Evolutionary conservation across 2,113 vertebrate species (phyloP).

Genomic region (Thamnophis sirtalis): DNA sequence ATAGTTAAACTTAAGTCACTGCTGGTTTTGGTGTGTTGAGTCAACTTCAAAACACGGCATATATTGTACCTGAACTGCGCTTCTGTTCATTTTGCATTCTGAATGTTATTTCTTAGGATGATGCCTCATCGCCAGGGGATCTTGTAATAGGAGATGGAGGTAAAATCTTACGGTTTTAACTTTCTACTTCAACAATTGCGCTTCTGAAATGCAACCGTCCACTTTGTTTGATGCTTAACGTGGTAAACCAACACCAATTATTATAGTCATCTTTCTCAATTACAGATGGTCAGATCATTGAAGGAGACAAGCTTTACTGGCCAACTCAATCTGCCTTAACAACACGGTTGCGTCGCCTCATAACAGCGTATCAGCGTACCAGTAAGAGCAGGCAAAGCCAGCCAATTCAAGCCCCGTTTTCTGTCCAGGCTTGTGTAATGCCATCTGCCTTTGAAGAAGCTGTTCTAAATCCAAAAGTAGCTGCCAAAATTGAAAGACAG

Average conservation of each 20-base stretch:
- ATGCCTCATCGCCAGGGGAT: constrained; percentile 94
- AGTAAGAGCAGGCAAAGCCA: constrained; percentile 91
- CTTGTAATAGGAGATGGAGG: constrained; percentile 89
- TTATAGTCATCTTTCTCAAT: constrained; percentile 27
- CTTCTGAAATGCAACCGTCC: background rate
- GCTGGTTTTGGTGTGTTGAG: background rate
- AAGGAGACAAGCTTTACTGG: constrained; percentile 87
- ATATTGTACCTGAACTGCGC: background rate
- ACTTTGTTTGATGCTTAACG: background rate
- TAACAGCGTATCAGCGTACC: constrained; percentile 93
- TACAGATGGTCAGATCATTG: constrained; percentile 77
- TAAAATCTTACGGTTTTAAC: constrained; percentile 46
- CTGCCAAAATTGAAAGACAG: constrained; percentile 94
- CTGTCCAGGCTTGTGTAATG: constrained; percentile 76
- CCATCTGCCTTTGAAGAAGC: constrained; percentile 79
- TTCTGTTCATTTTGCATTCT: background rate
- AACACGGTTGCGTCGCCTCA: constrained; percentile 89
- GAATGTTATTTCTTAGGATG: constrained; percentile 72
- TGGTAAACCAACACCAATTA: background rate
- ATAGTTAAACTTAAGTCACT: background rate
- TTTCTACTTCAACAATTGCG: constrained; percentile 3
- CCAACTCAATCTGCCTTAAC: constrained; percentile 91
- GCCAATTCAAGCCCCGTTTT: constrained; percentile 80
- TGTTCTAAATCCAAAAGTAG: constrained; percentile 91
- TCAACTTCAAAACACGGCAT: background rate